Evolutionary conservation across 2,797 vertebrate genomes (phyloP), one percentile per base, ranked within the genome.

Genomic region (Ctenosaura bakeri): DNA sequence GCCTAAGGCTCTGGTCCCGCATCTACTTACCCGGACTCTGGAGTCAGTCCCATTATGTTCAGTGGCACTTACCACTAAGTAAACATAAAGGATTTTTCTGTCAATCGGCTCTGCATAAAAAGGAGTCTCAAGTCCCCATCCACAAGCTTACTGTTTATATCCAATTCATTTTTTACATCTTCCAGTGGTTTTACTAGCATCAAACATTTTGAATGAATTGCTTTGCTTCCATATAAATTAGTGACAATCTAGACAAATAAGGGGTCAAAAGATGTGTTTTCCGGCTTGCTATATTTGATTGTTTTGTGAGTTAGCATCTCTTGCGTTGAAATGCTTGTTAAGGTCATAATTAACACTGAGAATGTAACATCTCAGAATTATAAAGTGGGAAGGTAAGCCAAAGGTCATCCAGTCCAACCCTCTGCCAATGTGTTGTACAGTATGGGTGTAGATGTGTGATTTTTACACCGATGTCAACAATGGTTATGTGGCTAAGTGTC

Each of bases 161-260:
- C 50, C 78, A 88, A 35, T 13, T 46, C 42, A 2, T 69, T 38
- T 29, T 76, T 84, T 35, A 22, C 24, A 46, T 56, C 56, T 77
- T 62, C 42, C 42, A 62, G 24, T 64, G 8, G 38, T 3, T 42
- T 20, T 35, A 77, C 54, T 29, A 71, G 50, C 26, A 64, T 32
- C 6, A 26, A 77, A 29, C 56, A 66, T 89, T 85, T 64, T 32
- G 66, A 89, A 89, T 38, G 59, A 38, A 38, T 38, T 83, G n/a
- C 35, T 24, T 59, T 16, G 4, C 59, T 64, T 84, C 62, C 6
- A 7, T 35, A 20, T 50, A 54, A 50, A 42, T n/a, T 62, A 74
- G 18, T 14, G 2, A n/a, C 74, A 20, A 50, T 59, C 10, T 73
- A 12, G 13, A 26, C 12, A 50, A 62, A 26, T 42, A 62, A 35